Percentiles rank a stretch among this genome's conserved stretches.
phyloP scores from a whole-genome alignment of 1,140 invertebrate species.

The Drosophila ambigua region DNA sequence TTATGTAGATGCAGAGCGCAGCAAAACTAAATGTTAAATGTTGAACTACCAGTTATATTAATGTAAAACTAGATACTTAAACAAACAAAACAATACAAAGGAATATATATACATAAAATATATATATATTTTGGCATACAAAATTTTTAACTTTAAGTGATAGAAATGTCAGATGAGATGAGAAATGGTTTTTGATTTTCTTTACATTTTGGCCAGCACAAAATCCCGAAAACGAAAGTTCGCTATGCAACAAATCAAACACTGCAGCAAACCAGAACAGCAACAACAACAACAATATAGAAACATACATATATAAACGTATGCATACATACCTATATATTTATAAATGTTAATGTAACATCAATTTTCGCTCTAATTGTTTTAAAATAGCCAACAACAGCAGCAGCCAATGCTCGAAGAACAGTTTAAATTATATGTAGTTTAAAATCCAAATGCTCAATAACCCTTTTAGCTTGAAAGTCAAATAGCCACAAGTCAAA shows the following conservation, averaged over 20 bases:
- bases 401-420: slow-evolving; percentile 23
- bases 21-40: slow-evolving; percentile 61
- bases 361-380: slow-evolving; percentile 57
- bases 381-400: slow-evolving; percentile 56
- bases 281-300: slow-evolving; percentile 60
- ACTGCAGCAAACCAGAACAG: slow-evolving; percentile 38
- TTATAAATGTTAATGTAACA: slow-evolving; percentile 58
- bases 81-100: slow-evolving; percentile 36
- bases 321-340: slow-evolving; percentile 43
- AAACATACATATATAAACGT: slow-evolving; percentile 25
- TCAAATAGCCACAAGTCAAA: slow-evolving; percentile 74
- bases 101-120: slow-evolving; percentile 39
- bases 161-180: slow-evolving; percentile 11
- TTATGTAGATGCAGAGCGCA: slow-evolving; percentile 42
- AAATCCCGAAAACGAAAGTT: slow-evolving; percentile 52
- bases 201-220: slow-evolving; percentile 52
- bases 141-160: slow-evolving; percentile 72
- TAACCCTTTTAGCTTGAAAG: slow-evolving; percentile 73
- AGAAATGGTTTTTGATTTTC: slow-evolving; percentile 35
- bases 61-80: slow-evolving; percentile 65
- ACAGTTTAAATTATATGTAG: slow-evolving; percentile 68
- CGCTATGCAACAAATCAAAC: slow-evolving; percentile 61
- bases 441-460: slow-evolving; percentile 69
- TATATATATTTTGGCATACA: slow-evolving; percentile 80
- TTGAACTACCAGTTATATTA: slow-evolving; percentile 52